Evolutionary conservation across 2,888 invertebrate genomes (phyloP).

Genomic region (Perizoma affinitatum): DNA sequence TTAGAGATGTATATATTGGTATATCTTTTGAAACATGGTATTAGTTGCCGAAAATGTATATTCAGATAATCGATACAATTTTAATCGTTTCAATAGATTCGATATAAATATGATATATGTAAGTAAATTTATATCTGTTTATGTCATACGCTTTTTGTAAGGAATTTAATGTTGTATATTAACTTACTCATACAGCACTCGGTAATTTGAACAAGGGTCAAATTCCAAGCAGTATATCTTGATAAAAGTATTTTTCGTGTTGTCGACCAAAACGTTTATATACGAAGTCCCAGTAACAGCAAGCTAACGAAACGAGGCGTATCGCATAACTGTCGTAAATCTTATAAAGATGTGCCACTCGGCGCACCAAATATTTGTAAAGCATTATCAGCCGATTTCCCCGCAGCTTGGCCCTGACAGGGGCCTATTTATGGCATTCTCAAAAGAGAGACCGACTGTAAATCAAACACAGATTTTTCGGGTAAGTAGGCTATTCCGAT

Average conservation of each 20-base stretch:
- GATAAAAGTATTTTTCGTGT: not conserved
- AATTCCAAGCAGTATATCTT: not conserved
- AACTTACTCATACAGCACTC: too few species aligned
- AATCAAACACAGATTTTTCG: conserved; percentile 72
- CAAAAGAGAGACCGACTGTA: conserved; percentile 62
- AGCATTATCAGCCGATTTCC: conserved; percentile 67
- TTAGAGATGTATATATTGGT: too few species aligned
- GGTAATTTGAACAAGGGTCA: not conserved
- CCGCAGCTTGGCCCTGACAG: conserved; percentile 66
- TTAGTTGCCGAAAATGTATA: too few species aligned
- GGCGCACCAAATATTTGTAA: conserved; percentile 63
- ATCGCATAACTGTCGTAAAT: conserved; percentile 39
- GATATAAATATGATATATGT: too few species aligned
- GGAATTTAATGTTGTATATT: too few species aligned
- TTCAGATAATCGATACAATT: too few species aligned
- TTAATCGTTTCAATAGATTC: too few species aligned
- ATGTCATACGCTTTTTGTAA: too few species aligned
- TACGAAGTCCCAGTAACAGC: conserved; percentile 4
- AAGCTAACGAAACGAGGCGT: conserved; percentile 16
- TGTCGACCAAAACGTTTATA: not conserved
- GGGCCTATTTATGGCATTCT: conserved; percentile 75
- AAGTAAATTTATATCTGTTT: too few species aligned
- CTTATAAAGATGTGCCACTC: conserved; percentile 35
- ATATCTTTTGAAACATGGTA: too few species aligned
- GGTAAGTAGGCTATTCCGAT: conserved; percentile 49